Percentiles rank a stretch among this genome's conserved stretches.
Evolutionary conservation across 2,797 vertebrate genomes (phyloP).

Genomic region (Sebastes variabilis): DNA sequence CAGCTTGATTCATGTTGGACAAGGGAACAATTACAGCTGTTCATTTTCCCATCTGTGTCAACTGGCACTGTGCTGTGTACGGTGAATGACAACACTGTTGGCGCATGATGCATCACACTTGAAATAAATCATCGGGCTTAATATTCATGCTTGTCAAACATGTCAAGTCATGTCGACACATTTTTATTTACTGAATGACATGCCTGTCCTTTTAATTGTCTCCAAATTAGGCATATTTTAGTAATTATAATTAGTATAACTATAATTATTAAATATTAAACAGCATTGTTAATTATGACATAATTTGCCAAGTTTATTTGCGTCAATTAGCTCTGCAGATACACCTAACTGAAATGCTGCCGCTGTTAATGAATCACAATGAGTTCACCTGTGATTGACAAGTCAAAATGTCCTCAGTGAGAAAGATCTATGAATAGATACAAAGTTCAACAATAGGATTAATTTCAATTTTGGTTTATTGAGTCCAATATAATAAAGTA

Average conservation of each 20-base stretch:
- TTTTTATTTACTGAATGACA: conserved; percentile 16
- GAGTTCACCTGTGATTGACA: neutral
- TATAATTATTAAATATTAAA: conserved; percentile 7
- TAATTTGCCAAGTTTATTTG: neutral
- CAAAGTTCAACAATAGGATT: conserved; percentile 7
- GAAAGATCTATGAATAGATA: neutral
- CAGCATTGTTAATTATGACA: neutral
- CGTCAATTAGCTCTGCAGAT: neutral
- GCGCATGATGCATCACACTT: conserved; percentile 24
- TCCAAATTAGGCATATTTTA: neutral
- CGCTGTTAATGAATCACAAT: neutral
- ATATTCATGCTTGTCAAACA: conserved; percentile 26
- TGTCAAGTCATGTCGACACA: neutral
- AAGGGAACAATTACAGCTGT: conserved; percentile 19
- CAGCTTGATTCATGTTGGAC: conserved; percentile 5
- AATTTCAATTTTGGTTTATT: neutral
- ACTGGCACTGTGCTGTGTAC: neutral
- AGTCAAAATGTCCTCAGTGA: neutral
- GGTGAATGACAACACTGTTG: conserved; percentile 3
- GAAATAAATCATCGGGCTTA: conserved; percentile 22
- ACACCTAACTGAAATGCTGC: neutral
- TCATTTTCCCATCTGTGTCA: conserved; percentile 15
- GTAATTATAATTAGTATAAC: neutral
- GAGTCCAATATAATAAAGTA: neutral
- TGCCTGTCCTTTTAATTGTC: conserved; percentile 13